phyloP scores from a whole-genome alignment of 1,140 invertebrate species.

The Charaxes varanes region DNA sequence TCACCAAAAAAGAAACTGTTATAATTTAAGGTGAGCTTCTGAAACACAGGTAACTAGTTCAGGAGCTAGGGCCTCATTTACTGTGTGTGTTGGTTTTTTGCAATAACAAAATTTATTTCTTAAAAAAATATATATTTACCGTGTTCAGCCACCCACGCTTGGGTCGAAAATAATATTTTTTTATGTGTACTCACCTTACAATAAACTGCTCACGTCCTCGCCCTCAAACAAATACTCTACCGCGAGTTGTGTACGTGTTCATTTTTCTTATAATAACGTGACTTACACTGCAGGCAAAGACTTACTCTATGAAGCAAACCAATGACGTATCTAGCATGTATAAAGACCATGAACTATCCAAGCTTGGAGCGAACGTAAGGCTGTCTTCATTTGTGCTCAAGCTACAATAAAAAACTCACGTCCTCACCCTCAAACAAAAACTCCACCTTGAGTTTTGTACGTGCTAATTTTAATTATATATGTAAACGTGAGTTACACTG shows the following conservation, averaged over 20 bases:
- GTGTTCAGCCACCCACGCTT: slow-evolving; percentile 38
- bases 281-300: no score
- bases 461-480: no score
- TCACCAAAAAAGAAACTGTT: no score
- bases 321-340: slow-evolving; percentile 5
- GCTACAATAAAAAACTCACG: slow-evolving; percentile 73
- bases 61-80: no score
- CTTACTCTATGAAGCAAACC: no score
- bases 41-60: no score
- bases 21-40: no score
- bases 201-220: slow-evolving; percentile 71
- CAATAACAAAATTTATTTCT: no score
- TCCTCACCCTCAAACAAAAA: slow-evolving; percentile 68
- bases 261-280: no score
- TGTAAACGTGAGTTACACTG: no score
- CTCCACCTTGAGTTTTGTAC: slow-evolving; percentile 69
- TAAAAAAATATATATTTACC: no score
- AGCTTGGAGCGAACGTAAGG: slow-evolving; percentile 57
- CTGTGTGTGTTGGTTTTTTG: no score
- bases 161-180: slow-evolving; percentile 66
- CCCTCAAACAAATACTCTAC: slow-evolving; percentile 68
- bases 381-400: slow-evolving; percentile 69
- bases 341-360: slow-evolving; percentile 31
- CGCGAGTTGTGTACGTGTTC: slow-evolving; percentile 73
- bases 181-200: slow-evolving; percentile 68